These are phyloP conservation scores for Invenusta paracnida DNA, from an alignment of 2,888 invertebrate genomes.

Conservation along the genomic window DNA sequence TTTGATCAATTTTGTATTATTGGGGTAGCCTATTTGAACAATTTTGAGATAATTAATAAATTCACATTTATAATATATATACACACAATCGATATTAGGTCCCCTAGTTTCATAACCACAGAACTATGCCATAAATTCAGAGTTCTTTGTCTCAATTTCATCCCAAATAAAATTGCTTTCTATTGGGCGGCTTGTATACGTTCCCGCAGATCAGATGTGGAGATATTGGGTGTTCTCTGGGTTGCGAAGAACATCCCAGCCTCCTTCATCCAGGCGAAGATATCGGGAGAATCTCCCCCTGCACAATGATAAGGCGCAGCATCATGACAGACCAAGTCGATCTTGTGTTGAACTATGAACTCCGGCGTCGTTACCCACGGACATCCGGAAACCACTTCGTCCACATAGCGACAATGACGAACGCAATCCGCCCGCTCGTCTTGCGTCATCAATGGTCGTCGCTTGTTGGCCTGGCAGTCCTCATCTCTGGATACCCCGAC, in stretches of 20 bases:
- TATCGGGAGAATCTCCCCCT: background rate
- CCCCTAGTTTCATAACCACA: too few relatives aligned
- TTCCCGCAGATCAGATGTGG: constrained; percentile 37
- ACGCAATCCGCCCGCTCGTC: constrained; percentile 33
- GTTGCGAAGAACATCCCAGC: constrained; percentile 40
- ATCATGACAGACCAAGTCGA: constrained; percentile 42
- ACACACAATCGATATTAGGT: too few relatives aligned
- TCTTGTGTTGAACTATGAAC: constrained; percentile 33
- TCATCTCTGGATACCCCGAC: constrained; percentile 33
- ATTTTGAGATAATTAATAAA: too few relatives aligned
- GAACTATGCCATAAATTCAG: too few relatives aligned
- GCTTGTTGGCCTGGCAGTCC: constrained; percentile 36
- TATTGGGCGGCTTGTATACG: constrained; percentile 22
- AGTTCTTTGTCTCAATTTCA: too few relatives aligned
- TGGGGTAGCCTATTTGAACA: too few relatives aligned
- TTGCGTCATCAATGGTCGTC: constrained; percentile 39
- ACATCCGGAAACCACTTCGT: constrained; percentile 28
- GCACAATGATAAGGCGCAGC: constrained; percentile 29
- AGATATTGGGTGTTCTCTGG: constrained; percentile 38
- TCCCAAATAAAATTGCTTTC: too few relatives aligned
- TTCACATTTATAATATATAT: too few relatives aligned
- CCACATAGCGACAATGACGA: constrained; percentile 38
- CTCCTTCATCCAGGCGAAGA: constrained; percentile 39
- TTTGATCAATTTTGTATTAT: too few relatives aligned
- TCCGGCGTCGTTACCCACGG: constrained; percentile 38